phyloP scores from a whole-genome alignment of 2,797 vertebrate genomes.

The Neostethus bicornis region DNA sequence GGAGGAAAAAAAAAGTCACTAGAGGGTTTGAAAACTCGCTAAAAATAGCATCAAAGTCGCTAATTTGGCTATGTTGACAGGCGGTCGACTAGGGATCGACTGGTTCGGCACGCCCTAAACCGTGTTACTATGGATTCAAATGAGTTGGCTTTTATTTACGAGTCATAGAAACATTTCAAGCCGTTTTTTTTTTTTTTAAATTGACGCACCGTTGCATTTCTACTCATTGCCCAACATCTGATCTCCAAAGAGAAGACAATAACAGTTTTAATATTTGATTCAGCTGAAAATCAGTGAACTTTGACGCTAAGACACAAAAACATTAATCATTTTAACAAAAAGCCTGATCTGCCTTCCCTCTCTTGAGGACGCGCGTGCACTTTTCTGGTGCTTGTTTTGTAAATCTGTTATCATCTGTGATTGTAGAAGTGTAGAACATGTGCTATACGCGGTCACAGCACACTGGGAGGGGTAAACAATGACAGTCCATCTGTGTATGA shows the following conservation, averaged over 20 bases:
- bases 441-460: conserved; percentile 17
- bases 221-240: background rate
- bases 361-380: conserved; percentile 7
- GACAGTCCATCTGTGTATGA: conserved; percentile 46
- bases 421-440: conserved; percentile 9
- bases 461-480: conserved; percentile 56
- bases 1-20: no score
- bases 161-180: no score
- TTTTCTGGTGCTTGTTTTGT: conserved; percentile 18
- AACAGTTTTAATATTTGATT: conserved; percentile 32
- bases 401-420: conserved; percentile 8
- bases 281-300: conserved; percentile 10
- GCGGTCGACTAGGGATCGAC: no score
- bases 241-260: conserved; percentile 8
- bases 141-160: no score
- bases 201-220: no score
- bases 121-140: no score
- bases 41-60: no score
- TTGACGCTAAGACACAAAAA: conserved; percentile 10
- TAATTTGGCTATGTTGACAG: no score
- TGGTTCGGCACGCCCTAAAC: no score
- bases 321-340: conserved; percentile 23
- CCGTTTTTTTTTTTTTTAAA: no score
- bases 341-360: background rate
- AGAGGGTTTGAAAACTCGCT: no score